A percentile compares a stretch with the other conserved stretches of the same genome.
phyloP scores from a whole-genome alignment of 1,140 invertebrate genomes.

The Leptonema lineaticorne region DNA sequence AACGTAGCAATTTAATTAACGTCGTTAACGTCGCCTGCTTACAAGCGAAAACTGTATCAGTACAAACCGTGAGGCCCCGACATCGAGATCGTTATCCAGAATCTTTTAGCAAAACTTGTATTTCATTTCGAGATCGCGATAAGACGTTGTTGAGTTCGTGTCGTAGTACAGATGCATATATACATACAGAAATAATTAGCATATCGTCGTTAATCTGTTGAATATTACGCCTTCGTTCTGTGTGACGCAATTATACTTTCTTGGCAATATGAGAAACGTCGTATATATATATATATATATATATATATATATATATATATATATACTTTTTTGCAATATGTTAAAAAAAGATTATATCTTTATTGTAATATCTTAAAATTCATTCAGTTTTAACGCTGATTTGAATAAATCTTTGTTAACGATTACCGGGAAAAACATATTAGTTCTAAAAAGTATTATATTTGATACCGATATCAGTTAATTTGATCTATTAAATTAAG shows the following conservation, averaged over 20 bases:
- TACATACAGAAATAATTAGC: slow-evolving; percentile 11
- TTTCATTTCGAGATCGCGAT: slow-evolving; percentile 3
- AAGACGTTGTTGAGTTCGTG: not conserved
- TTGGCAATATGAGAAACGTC: not conserved
- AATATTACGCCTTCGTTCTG: slow-evolving; percentile 10
- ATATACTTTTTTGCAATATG: no score
- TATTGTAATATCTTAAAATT: no score
- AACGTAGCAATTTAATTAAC: slow-evolving; percentile 2
- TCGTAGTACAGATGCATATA: not conserved
- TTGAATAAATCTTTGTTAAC: no score
- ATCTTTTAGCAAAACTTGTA: slow-evolving; percentile 2
- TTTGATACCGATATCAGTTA: no score
- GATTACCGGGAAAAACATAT: no score
- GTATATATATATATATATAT: not conserved
- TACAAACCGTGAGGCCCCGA: no score
- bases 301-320: no score
- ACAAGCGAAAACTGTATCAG: not conserved
- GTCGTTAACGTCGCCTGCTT: not conserved
- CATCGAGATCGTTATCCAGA: not conserved
- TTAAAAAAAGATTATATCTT: no score
- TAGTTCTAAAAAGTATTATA: no score
- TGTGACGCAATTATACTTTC: not conserved
- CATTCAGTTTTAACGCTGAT: no score
- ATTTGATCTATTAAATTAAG: no score
- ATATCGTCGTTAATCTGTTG: slow-evolving; percentile 14